Evolutionary conservation across 1,140 invertebrate species (phyloP).

Genomic region (Bombus breviceps): DNA sequence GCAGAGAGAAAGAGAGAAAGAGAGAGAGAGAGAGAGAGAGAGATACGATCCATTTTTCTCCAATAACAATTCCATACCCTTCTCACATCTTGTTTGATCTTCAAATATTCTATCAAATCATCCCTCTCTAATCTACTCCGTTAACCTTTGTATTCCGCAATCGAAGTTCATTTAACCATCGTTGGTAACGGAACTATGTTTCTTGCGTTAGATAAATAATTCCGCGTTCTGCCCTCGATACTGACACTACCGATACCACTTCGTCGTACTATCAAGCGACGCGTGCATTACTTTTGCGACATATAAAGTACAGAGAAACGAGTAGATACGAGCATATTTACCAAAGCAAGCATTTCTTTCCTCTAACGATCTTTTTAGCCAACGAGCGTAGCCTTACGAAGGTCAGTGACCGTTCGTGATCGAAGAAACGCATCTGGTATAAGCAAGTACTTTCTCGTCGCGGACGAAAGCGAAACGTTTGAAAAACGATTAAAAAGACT

Average conservation of each 20-base stretch:
- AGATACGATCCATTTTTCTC: no score
- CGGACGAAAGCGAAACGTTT: neutral
- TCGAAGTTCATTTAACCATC: neutral
- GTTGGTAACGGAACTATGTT: neutral
- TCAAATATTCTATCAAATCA: neutral
- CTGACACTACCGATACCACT: neutral
- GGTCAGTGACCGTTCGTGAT: conserved; percentile 4
- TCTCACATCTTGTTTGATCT: neutral
- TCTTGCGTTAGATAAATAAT: neutral
- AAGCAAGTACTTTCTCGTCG: neutral
- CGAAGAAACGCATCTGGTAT: neutral
- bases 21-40: no score
- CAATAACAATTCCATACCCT: neutral
- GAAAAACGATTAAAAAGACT: neutral
- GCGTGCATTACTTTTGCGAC: neutral
- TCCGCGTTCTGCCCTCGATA: neutral
- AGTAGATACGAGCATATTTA: neutral
- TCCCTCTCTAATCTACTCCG: neutral
- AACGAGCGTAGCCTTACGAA: conserved; percentile 5
- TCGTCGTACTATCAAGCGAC: neutral
- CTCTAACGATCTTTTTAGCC: neutral
- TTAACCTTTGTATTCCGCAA: conserved; percentile 1
- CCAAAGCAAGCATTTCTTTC: neutral
- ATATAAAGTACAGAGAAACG: neutral
- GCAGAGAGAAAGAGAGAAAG: no score